Conservation (phyloP, 2,113 vertebrate genomes). For the Ceyx margarethae region DNA sequence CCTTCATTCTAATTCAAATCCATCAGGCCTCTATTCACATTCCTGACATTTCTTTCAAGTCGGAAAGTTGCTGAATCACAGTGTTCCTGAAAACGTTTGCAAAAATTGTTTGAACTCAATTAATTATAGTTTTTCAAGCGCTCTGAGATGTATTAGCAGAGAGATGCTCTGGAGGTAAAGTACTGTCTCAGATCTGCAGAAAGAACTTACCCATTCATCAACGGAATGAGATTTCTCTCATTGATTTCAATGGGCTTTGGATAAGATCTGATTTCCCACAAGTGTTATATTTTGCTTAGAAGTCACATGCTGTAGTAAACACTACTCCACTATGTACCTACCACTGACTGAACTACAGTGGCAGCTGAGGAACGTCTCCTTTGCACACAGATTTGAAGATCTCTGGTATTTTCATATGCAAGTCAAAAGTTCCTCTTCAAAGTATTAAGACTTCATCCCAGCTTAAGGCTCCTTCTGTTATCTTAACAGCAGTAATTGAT, state of each 20-base stretch:
- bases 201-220: not conserved
- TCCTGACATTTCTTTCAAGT: not conserved
- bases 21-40: not conserved
- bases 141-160: not conserved
- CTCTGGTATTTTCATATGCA: not conserved
- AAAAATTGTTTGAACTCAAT: not conserved
- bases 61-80: not conserved
- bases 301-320: not conserved
- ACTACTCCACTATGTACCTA: not conserved
- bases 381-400: not conserved
- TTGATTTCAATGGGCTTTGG: not conserved
- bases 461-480: not conserved
- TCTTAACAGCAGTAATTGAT: not conserved
- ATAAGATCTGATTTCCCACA: not conserved
- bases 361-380: not conserved
- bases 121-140: not conserved
- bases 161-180: not conserved
- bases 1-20: not conserved
- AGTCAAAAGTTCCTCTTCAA: not conserved
- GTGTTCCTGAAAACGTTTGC: not conserved
- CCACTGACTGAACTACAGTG: not conserved
- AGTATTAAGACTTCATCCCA: not conserved
- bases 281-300: not conserved
- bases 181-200: not conserved
- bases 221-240: not conserved